Evolutionary conservation across 2,797 vertebrate genomes (phyloP), one percentile per base, ranked within the genome.

Genomic region (Cirrhinus molitorella): DNA sequence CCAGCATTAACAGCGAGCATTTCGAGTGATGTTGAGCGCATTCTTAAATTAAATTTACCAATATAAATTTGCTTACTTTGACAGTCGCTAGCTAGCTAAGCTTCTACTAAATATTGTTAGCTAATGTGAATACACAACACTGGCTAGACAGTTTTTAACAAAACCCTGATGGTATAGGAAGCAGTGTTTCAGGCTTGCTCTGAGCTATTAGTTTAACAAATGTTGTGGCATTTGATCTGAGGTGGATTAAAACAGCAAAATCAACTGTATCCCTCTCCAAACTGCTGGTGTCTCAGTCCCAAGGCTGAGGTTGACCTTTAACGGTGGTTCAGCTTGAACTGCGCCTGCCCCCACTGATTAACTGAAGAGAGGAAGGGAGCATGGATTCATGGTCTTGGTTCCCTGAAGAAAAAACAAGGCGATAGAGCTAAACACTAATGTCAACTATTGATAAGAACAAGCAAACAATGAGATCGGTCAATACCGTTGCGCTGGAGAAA

Each of bases 311-410:
- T 53, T 89, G 89, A 90, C 90, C 91, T 92, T 91, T 85, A 88
- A 87, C 80, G 75, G 78, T 6, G 77, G 83, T 74, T 78, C 14
- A 34, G 79, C 71, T 9, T 74, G 84, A 85, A 31, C 81, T 40
- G 71, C 72, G 83, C 81, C 73, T 78, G 57, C 43, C 70, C 28
- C 74, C 84, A 88, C 84, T 92, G 88, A 92, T 91, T 91, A 91
- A 86, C 88, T 84, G 53, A 49, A 90, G 57, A 90, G 72, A 73
- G 47, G 21, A 70, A 40, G 59, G 76, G 19, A 51, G 85, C 73
- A 57, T 37, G 84, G 65, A 88, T 91, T 89, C 66, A 87, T 43
- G 40, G 89, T 79, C 74, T 80, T 80, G 43, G n/a, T 79, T 88
- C 75, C 70, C 66, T 70, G 5, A 68, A 40, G 47, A 76, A 88